Evolutionary conservation across 1,140 invertebrate genomes (phyloP).

Genomic region (Drosophila sproati): DNA sequence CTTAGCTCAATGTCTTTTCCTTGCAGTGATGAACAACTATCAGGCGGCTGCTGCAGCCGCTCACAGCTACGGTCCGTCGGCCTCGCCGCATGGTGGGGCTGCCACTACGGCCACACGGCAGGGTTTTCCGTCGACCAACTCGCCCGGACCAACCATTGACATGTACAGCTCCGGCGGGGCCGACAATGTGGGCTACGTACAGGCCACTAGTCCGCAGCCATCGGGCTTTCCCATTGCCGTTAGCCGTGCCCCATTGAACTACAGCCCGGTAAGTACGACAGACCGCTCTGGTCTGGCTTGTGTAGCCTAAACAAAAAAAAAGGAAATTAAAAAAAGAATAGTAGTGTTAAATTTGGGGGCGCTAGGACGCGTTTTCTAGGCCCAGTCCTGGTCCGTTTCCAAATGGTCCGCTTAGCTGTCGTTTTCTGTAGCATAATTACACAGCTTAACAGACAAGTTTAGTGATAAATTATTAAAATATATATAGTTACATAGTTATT

Average conservation of each 20-base stretch:
- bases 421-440: neutral
- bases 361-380: conserved; percentile 28
- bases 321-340: neutral
- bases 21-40: conserved; percentile 97
- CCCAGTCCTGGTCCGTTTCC: conserved; percentile 27
- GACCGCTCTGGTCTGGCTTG: neutral
- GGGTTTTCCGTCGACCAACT: conserved; percentile 94
- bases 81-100: conserved; percentile 85
- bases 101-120: conserved; percentile 89
- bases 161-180: conserved; percentile 93
- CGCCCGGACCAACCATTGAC: conserved; percentile 93
- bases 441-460: conserved; percentile 7
- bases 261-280: conserved; percentile 92
- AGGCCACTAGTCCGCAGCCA: conserved; percentile 96
- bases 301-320: conserved; percentile 4
- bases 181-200: conserved; percentile 95
- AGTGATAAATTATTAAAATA: conserved; percentile 5
- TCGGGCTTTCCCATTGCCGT: conserved; percentile 95
- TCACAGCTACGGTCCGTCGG: conserved; percentile 88
- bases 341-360: conserved; percentile 32
- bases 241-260: conserved; percentile 94
- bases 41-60: conserved; percentile 91
- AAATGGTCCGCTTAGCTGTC: conserved; percentile 1
- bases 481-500: conserved; percentile 57
- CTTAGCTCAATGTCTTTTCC: neutral